Evolutionary conservation across 2,888 invertebrate genomes (phyloP), one percentile per base, ranked within the genome.

Genomic region (Melanophora roralis): DNA sequence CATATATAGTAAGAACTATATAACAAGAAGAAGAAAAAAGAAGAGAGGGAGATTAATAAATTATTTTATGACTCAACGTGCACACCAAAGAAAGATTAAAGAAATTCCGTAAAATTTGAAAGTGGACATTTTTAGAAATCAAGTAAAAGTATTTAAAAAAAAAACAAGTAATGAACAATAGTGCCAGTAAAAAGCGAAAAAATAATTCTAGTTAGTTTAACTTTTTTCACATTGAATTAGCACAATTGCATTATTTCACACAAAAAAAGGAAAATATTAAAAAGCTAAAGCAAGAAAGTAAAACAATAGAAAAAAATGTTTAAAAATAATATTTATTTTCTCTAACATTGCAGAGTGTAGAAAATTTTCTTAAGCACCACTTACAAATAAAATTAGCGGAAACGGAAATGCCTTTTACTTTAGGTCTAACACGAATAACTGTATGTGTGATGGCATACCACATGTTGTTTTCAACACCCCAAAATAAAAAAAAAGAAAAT

Each of bases 311-410:
- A 23, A 32, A 38, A 7, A 11, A 8, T 11, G 45, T 19, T 40
- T 51, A 27, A 32, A 43, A 43, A 47, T n/a, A 51, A 51, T 67
- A n/a, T 67, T 34, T 51, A 49, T 43, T n/a, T n/a, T 47, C 23
- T 47, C 47, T 5, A 55, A 49, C 16, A 23, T 38, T 43, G 14
- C 4, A 27, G 14, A 32, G 47, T 55, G 47, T 38, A 47, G 45
- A 51, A 67, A 51, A 55, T 27, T 72, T 72, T 64, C 57, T 62
- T 68, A 55, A 43, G 53, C 36, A 71, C n/a, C n/a, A n/a, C 67
- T 71, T 67, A 74, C 49, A 75, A 45, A 76, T 67, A 81, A 85
- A 86, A 86, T 86, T 86, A 86, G 86, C 86, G 86, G 85, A 86
- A 86, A 83, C 84, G 85, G 83, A 84, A 84, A 84, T 85, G 83